phyloP scores from a whole-genome alignment of 2,797 vertebrate genomes.

The Schizothorax lantsangensis region DNA sequence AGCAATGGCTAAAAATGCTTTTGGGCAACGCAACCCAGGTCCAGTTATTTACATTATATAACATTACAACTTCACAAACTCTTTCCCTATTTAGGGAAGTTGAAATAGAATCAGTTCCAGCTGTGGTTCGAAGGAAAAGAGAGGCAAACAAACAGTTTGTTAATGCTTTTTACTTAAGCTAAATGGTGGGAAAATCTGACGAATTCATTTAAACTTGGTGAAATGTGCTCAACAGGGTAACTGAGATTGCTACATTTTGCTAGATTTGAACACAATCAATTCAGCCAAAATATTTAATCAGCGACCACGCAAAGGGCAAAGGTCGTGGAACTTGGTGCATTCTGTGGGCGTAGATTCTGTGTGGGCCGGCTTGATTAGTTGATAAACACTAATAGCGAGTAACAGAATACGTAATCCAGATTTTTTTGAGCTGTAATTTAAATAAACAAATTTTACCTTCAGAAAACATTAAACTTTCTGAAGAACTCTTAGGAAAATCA shows the following conservation, averaged over 20 bases:
- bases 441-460: neutral
- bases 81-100: neutral
- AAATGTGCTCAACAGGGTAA: neutral
- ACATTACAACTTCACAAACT: neutral
- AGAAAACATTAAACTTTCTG: neutral
- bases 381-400: neutral
- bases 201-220: neutral
- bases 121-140: neutral
- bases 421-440: neutral
- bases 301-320: neutral
- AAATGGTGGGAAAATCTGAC: neutral
- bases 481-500: neutral
- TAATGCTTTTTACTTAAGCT: neutral
- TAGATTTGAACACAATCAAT: neutral
- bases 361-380: neutral
- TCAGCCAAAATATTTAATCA: neutral
- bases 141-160: neutral
- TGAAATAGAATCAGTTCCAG: neutral
- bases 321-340: neutral
- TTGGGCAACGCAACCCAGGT: neutral
- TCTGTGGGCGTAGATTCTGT: neutral
- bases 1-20: neutral
- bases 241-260: neutral
- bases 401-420: neutral
- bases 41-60: neutral